phyloP scores from a whole-genome alignment of 2,797 vertebrate genomes.

The Enteromius unitaeniatus region DNA sequence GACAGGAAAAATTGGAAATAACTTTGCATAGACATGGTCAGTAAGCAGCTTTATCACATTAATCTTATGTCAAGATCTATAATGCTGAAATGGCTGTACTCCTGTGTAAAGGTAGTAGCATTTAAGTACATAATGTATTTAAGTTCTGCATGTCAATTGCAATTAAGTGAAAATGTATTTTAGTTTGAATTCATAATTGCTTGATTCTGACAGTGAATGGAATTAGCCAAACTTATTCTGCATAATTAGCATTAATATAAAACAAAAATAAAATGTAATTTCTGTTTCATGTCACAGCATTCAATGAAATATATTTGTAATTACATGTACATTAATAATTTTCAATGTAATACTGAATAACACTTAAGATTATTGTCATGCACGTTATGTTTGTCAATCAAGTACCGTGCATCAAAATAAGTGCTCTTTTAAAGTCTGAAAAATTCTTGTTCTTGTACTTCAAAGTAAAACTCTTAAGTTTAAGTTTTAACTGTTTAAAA shows the following conservation, averaged over 20 bases:
- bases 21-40: background rate
- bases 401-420: background rate
- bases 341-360: background rate
- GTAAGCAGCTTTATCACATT: background rate
- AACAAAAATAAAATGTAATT: background rate
- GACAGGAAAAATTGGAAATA: background rate
- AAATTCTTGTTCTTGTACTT: background rate
- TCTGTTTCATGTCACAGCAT: background rate
- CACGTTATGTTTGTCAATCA: background rate
- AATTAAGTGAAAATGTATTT: background rate
- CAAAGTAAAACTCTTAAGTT: background rate
- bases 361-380: background rate
- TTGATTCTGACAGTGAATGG: background rate
- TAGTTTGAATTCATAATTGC: background rate
- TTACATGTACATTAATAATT: background rate
- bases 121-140: background rate
- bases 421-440: background rate
- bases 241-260: background rate
- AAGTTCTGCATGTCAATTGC: background rate
- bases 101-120: background rate
- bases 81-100: background rate
- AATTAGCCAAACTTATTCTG: background rate
- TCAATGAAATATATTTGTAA: background rate
- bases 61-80: background rate
- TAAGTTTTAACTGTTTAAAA: background rate